Percentiles rank a stretch among this genome's conserved stretches.
Evolutionary conservation across 2,888 invertebrate species (phyloP).

Genomic region (Erebia epiphron): DNA sequence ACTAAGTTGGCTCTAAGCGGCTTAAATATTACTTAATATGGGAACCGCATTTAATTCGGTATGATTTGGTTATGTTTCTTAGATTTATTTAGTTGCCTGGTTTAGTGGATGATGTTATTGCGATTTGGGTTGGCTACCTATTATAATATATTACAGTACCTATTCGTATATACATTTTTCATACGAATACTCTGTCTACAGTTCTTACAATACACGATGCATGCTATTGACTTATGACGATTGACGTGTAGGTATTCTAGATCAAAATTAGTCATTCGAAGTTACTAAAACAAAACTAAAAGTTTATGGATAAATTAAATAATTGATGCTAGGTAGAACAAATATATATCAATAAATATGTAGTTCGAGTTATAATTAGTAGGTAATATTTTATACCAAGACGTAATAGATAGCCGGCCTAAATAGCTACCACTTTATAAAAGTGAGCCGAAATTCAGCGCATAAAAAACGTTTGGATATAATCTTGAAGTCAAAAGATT

Average conservation of each 20-base stretch:
- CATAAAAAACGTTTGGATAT: constrained; percentile 52
- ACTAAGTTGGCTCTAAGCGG: constrained; percentile 66
- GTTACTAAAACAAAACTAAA: too few species aligned
- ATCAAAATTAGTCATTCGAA: background rate
- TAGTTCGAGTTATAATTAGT: background rate
- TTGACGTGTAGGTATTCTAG: too few species aligned
- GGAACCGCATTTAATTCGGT: constrained; percentile 64
- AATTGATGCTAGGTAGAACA: too few species aligned
- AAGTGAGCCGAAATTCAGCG: constrained; percentile 48
- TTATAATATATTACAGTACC: background rate
- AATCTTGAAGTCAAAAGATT: constrained; percentile 60
- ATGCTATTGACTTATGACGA: background rate
- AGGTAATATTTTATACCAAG: background rate
- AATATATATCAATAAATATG: background rate
- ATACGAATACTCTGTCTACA: background rate
- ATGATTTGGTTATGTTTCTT: constrained; percentile 65
- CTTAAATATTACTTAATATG: constrained; percentile 68
- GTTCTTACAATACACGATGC: background rate
- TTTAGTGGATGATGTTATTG: constrained; percentile 35
- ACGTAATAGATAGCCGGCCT: constrained; percentile 33
- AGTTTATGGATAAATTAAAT: too few species aligned
- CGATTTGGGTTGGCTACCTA: constrained; percentile 29
- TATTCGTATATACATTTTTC: too few species aligned
- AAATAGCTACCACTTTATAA: constrained; percentile 53
- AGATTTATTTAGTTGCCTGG: constrained; percentile 60